These are phyloP conservation scores for Scomberomorus guttatus DNA, from an alignment of 2,797 vertebrate species.

Conservation along the genomic window DNA sequence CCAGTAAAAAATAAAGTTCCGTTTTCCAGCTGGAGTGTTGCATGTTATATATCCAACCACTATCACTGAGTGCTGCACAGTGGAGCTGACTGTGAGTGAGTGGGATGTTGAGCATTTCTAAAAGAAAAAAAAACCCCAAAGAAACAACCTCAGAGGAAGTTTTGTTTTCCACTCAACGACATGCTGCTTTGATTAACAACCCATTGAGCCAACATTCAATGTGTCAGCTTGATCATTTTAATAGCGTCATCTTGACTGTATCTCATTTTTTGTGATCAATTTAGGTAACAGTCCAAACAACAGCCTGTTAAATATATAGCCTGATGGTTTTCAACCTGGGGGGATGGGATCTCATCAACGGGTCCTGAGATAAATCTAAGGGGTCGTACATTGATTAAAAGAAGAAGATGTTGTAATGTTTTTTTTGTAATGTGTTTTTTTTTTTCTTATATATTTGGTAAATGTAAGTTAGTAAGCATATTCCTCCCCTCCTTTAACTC, in stretches of 20 bases:
- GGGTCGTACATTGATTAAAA: too few relatives aligned
- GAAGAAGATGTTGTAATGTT: too few relatives aligned
- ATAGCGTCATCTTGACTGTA: not conserved
- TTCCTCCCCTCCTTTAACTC: slow-evolving; percentile 66
- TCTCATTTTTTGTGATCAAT: not conserved
- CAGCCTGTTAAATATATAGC: not conserved
- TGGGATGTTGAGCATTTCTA: not conserved
- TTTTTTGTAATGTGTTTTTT: too few relatives aligned
- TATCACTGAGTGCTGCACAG: not conserved
- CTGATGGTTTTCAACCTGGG: not conserved
- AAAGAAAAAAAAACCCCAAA: too few relatives aligned
- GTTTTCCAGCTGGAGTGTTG: too few relatives aligned
- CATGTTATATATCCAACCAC: not conserved
- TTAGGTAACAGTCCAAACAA: not conserved
- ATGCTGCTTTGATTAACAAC: too few relatives aligned
- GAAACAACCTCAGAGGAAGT: not conserved
- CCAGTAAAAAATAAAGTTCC: too few relatives aligned
- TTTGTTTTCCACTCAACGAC: too few relatives aligned
- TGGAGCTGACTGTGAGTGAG: not conserved
- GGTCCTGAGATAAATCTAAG: too few relatives aligned
- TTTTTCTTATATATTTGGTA: too few relatives aligned
- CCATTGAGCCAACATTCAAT: not conserved
- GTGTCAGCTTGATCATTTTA: not conserved
- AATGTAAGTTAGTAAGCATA: not conserved
- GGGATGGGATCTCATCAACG: not conserved